These are phyloP conservation scores for Pelmatolapia mariae DNA, from an alignment of 2,113 vertebrate genomes.

Conservation along the genomic window DNA sequence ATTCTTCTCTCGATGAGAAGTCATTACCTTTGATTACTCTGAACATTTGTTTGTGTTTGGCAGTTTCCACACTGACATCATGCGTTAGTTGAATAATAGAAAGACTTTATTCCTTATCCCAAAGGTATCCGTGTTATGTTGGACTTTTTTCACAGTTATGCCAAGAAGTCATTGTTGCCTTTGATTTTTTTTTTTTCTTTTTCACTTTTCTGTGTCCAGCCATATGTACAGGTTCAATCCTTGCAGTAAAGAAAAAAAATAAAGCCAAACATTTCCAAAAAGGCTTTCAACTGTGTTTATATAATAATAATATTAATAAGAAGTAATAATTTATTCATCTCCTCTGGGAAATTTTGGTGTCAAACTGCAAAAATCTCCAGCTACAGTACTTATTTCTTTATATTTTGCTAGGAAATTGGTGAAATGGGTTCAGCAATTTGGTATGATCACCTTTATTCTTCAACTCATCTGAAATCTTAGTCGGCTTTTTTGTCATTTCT, in stretches of 20 bases:
- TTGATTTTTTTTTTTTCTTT: constrained; percentile 20
- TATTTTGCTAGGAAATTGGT: no score
- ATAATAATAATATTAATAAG: not conserved
- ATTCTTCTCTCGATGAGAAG: not conserved
- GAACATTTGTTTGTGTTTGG: not conserved
- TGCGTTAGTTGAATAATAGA: not conserved
- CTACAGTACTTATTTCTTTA: accelerated
- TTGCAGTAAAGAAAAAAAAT: constrained; percentile 52
- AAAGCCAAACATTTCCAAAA: constrained; percentile 62
- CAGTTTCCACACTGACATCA: not conserved
- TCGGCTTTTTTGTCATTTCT: no score
- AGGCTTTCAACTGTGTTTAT: not conserved
- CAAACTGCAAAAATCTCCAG: not conserved
- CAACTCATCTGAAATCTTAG: no score
- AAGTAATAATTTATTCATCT: not conserved
- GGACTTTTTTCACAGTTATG: constrained; percentile 43
- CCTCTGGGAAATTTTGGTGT: not conserved
- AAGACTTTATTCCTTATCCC: constrained; percentile 36
- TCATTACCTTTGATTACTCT: not conserved
- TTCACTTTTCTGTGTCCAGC: constrained; percentile 44
- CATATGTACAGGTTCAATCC: constrained; percentile 65
- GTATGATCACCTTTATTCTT: no score
- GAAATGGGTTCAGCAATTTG: no score
- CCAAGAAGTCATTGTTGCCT: constrained; percentile 69
- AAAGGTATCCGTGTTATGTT: constrained; percentile 57